Base-by-base conservation (phyloP, 2,797 vertebrate genomes). In the Oryzias sinensis region DNA sequence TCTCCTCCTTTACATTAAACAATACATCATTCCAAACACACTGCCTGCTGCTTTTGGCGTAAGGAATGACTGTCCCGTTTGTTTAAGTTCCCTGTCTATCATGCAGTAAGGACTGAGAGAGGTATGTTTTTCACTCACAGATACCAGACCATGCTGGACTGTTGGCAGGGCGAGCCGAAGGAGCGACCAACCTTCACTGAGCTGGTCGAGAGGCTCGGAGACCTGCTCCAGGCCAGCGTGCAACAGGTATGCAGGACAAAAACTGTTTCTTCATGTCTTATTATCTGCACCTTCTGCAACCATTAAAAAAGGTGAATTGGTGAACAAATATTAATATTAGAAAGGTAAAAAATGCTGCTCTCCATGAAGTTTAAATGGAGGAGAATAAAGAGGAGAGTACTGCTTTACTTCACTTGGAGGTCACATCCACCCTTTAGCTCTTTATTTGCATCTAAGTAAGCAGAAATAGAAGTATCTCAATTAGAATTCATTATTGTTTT, bases 71-170 rank as follows among this genome's bases (percentile, higher is more conserved):
- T 2, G 13, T 20, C 33, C 49, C 51, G 14, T 18, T 2, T 43
- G 40, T 22, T 52, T 29, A 43, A 43, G 49, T 22, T 3, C 49
- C 56, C 25, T 44, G 6, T 55, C 44, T 70, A 5, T 37, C 18
- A 43, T 27, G 11, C 18, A 46, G 14, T 33, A 16, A 58, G 49
- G 60, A 48, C 51, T 83, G 44, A 81, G 1, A 81, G 1, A 43
- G 41, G 6, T 74, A 48, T 68, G 6, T 79, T 62, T 43, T 45
- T 68, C 70, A 24, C 42, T 37, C 43, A 0, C 40, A 98, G 95
- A 82, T 98, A 97, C 82, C 93, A 97, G 86, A 97, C 95, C 42
- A 98, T 98, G 95, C 82, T 97, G 85, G 93, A 96, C 52, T 97
- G 96, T 69, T 98, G 96, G 95, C 92, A 95, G 0, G 92, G 93